Conservation (phyloP, 2,888 invertebrate genomes). For the Clivina fossor region DNA sequence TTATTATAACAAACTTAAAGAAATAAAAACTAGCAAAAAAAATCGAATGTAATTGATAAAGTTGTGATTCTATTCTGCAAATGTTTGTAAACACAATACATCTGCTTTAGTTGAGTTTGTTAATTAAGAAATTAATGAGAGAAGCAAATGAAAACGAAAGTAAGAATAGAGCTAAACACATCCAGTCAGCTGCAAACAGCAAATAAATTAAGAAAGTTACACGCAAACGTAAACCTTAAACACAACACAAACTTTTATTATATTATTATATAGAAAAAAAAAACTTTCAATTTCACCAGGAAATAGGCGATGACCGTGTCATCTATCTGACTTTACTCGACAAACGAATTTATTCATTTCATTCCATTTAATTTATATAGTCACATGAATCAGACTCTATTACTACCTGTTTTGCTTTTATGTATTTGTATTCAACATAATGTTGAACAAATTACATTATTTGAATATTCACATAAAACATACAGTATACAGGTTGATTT, state of each 20-base stretch:
- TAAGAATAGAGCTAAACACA: slow-evolving; percentile 26
- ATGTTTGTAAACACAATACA: no score
- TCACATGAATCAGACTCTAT: neutral
- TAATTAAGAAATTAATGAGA: slow-evolving; percentile 38
- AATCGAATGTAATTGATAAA: no score
- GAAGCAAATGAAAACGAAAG: slow-evolving; percentile 39
- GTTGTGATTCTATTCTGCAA: no score
- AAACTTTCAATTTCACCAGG: slow-evolving; percentile 44
- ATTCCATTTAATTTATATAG: neutral
- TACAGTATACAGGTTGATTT: no score
- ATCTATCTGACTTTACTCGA: no score
- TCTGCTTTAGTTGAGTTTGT: no score
- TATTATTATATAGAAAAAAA: no score
- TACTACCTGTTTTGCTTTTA: neutral
- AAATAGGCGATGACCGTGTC: slow-evolving; percentile 36
- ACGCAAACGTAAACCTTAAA: slow-evolving; percentile 32
- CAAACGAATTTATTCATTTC: slow-evolving; percentile 17
- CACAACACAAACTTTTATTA: no score
- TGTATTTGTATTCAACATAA: no score
- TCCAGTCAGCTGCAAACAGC: slow-evolving; percentile 36
- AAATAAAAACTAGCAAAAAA: slow-evolving; percentile 28
- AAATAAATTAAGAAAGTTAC: slow-evolving; percentile 31
- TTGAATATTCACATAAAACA: no score
- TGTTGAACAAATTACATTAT: no score
- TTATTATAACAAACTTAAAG: slow-evolving; percentile 9